Evolutionary conservation across 1,140 invertebrate species (phyloP).

Genomic region (Lepidotrigona ventralis): DNA sequence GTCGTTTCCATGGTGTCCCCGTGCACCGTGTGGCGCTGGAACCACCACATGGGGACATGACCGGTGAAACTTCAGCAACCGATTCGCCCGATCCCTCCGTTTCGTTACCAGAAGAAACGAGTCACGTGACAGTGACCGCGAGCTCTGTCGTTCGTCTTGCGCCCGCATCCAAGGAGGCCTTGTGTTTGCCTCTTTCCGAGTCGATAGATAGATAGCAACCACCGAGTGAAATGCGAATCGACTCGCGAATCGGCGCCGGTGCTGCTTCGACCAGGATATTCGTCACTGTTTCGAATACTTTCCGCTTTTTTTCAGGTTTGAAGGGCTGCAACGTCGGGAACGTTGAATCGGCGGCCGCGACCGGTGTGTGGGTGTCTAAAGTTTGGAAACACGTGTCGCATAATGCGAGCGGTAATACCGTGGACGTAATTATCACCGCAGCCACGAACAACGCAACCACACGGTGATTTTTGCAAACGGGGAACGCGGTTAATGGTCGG

Average conservation of each 20-base stretch:
- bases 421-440: conserved; percentile 8
- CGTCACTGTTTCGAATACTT: neutral
- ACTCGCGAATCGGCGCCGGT: neutral
- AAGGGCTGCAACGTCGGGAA: neutral
- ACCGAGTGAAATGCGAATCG: conserved; percentile 6
- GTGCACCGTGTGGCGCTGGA: conserved; percentile 25
- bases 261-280: neutral
- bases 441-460: neutral
- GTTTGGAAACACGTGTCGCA: neutral
- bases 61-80: conserved; percentile 46
- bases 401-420: conserved; percentile 3
- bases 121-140: conserved; percentile 16
- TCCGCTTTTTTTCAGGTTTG: neutral
- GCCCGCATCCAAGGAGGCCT: conserved; percentile 10
- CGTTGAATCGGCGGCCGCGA: neutral
- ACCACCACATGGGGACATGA: conserved; percentile 31
- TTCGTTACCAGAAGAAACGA: conserved; percentile 33
- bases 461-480: neutral
- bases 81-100: conserved; percentile 10
- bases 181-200: neutral
- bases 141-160: conserved; percentile 35
- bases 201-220: conserved; percentile 5
- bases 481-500: neutral
- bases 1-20: conserved; percentile 68
- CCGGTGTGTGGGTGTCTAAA: neutral